These are phyloP conservation scores for Aleiodes alternator DNA, from an alignment of 2,888 invertebrate genomes.

Conservation along the genomic window DNA sequence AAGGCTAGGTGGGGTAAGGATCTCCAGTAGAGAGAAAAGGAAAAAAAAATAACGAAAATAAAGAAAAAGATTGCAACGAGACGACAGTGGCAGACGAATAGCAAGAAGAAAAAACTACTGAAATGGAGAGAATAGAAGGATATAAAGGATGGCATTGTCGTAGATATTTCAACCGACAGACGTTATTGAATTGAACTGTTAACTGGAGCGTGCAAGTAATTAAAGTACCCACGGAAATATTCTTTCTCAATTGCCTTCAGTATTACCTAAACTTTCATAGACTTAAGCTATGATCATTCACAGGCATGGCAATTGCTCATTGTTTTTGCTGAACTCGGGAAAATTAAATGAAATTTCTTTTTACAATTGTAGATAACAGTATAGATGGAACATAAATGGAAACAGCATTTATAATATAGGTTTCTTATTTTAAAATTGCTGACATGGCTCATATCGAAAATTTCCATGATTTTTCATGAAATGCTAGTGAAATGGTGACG, in stretches of 20 bases:
- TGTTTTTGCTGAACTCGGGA: neutral
- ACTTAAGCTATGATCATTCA: too few relatives aligned
- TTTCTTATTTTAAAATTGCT: too few relatives aligned
- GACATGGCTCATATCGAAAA: too few relatives aligned
- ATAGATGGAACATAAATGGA: too few relatives aligned
- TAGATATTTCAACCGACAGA: conserved; percentile 46
- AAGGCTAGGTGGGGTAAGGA: conserved; percentile 51
- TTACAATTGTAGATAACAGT: too few relatives aligned
- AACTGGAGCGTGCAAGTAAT: conserved; percentile 43
- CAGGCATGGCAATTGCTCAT: too few relatives aligned
- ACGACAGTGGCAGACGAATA: conserved; percentile 32
- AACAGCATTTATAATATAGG: too few relatives aligned
- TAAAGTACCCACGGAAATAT: conserved; percentile 13
- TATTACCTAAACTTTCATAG: too few relatives aligned
- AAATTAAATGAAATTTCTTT: neutral
- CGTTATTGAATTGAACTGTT: conserved; percentile 47
- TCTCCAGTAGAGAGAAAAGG: conserved; percentile 51
- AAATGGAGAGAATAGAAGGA: conserved; percentile 13
- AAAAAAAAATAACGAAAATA: conserved; percentile 30
- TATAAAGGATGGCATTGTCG: conserved; percentile 34
- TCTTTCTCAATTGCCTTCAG: neutral
- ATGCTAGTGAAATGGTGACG: conserved; percentile 70
- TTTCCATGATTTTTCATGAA: neutral
- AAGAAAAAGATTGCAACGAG: conserved; percentile 18
- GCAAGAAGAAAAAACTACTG: conserved; percentile 35